Evolutionary conservation across 1,140 invertebrate genomes (phyloP), one percentile per base, ranked within the genome.

Genomic region (Zaprionus nigranus): DNA sequence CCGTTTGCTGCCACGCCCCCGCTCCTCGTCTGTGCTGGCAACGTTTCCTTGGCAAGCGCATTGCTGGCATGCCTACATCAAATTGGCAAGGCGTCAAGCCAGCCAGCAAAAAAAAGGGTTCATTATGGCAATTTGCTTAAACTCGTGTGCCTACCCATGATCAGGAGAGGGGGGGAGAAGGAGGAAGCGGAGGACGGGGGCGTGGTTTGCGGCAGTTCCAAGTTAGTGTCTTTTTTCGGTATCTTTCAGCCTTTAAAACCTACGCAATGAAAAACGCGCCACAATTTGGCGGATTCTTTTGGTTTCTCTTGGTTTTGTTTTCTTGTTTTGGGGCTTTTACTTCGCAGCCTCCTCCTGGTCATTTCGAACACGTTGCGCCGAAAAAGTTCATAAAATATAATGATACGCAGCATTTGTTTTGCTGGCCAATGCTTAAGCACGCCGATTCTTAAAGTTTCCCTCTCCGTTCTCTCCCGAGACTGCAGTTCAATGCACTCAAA

Each of bases 81-180:
- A 90, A 90, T 90, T 90, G 85, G 84, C 84, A 87, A 83, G 84
- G 84, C 84, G 84, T 88, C 84, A 88, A 88, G 82, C 56, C 60
- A 73, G 78, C 68, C 75, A 71, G 70, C 72, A 81, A 90, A 87
- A 86, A 86, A 88, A 90, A 90, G 86, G 85, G 85, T 90, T 90
- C 85, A 90, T 90, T 90, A 90, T 85, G 81, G 85, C 85, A 90
- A 90, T 90, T 90, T 90, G 85, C 85, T 90, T 90, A 90, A 88
- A 90, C 85, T 90, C 73, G 63, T 79, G 76, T 76, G 80, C 81
- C 53, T 36, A 30, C 60, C 36, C 34, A 40, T 17, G 40, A n/a
- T 9, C 15, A n/a, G 5, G 15, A 12, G 38, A 38, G 57, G 17
- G 26, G 17, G 13, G 34, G 17, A 30, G 30, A 11, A 36, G 2